A percentile compares a stretch with the other conserved stretches of the same genome.
phyloP scores from a whole-genome alignment of 2,113 vertebrate genomes.

The Empidonax traillii region DNA sequence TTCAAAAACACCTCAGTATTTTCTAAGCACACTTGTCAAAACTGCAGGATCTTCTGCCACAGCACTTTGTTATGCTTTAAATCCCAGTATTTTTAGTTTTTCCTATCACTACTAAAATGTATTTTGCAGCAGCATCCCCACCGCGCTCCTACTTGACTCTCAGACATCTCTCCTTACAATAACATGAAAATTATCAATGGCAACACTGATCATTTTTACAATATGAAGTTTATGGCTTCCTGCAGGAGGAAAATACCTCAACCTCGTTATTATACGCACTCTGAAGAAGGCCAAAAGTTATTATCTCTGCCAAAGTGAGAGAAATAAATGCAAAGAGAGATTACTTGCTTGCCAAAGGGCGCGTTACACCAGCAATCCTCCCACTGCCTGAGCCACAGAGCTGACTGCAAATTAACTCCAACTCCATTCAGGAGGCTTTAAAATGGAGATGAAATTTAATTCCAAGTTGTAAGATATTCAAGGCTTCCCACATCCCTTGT shows the following conservation, averaged over 20 bases:
- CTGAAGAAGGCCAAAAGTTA: not conserved
- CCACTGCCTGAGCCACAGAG: not conserved
- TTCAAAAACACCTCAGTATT: not conserved
- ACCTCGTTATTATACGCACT: not conserved
- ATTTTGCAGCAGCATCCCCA: constrained; percentile 50
- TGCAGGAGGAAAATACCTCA: not conserved
- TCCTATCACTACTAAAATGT: not conserved
- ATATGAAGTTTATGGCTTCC: not conserved
- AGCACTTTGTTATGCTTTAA: not conserved
- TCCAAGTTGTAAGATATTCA: not conserved
- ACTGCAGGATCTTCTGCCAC: not conserved
- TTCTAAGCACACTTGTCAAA: not conserved
- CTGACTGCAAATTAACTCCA: not conserved
- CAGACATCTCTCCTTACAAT: not conserved
- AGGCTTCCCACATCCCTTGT: constrained; percentile 17
- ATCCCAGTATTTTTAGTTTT: not conserved
- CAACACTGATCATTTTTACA: not conserved
- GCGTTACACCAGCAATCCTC: not conserved
- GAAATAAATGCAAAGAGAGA: not conserved
- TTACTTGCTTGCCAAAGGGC: not conserved
- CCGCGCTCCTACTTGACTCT: not conserved
- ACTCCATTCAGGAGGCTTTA: not conserved
- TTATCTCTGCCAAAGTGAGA: not conserved
- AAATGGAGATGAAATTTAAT: constrained; percentile 1
- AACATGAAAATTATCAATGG: not conserved